phyloP scores from a whole-genome alignment of 2,113 vertebrate genomes.

The Ondatra zibethicus region DNA sequence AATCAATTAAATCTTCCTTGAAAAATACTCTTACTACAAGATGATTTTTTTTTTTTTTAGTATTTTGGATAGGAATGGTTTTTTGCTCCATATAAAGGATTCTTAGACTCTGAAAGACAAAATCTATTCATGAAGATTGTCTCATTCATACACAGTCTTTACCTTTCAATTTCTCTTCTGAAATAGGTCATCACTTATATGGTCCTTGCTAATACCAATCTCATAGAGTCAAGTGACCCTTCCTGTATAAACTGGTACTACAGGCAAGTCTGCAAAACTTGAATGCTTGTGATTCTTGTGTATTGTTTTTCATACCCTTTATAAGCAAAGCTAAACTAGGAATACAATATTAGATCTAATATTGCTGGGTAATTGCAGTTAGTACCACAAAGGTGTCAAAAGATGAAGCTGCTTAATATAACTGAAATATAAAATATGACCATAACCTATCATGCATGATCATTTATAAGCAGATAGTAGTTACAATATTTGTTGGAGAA shows the following conservation, averaged over 20 bases:
- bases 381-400: slow-evolving; percentile 22
- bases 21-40: not conserved
- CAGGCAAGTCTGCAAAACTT: too few species aligned
- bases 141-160: not conserved
- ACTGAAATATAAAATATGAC: slow-evolving; percentile 15
- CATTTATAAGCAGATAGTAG: not conserved
- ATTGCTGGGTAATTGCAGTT: slow-evolving; percentile 1
- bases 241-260: not conserved
- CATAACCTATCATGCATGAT: not conserved
- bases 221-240: not conserved
- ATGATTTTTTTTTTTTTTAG: not conserved
- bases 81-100: slow-evolving; percentile 28
- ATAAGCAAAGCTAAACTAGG: not conserved
- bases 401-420: not conserved
- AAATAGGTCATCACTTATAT: not conserved
- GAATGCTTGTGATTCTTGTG: not conserved
- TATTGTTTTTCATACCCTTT: not conserved
- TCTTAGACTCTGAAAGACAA: not conserved
- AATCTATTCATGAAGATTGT: slow-evolving; percentile 8
- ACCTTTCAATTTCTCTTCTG: not conserved
- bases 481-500: not conserved
- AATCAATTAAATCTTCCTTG: slow-evolving; percentile 16
- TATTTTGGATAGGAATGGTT: slow-evolving; percentile 29
- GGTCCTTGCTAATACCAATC: not conserved
- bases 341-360: not conserved